Evolutionary conservation across 2,797 vertebrate genomes (phyloP), one percentile per base, ranked within the genome.

Genomic region (Tragelaphus eurycerus): DNA sequence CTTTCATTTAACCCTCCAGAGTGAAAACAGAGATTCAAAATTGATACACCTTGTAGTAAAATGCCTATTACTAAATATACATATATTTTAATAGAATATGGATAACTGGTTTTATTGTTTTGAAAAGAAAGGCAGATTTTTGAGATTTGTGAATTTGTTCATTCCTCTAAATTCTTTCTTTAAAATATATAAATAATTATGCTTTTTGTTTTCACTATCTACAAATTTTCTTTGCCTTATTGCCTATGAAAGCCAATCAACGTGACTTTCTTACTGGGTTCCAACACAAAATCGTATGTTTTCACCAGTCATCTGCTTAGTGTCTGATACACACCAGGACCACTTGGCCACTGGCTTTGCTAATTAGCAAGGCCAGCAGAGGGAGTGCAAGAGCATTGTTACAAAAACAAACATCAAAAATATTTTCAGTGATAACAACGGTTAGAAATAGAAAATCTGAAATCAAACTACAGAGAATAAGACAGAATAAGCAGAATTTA

Each of bases 291-390:
- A 43, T 34, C 34, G 13, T 1, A 0, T 25, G 1, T 11, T 29
- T 85, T 59, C 81, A 15, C 13, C 15, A 14, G 46, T 43, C 79
- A 9, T 29, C 76, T 38, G 2, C 31, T 27, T 11, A 2, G 13
- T 17, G 34, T 52, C 59, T 54, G 54, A 87, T 62, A 55, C 29
- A 19, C 50, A 31, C 38, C 50, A 23, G 54, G 91, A 78, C 87
- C 82, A 12, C 64, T 88, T 87, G 10, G 48, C 48, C 46, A 27
- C 67, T 10, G 27, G 74, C 27, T 88, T 90, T 96, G 93, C 78
- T 96, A 94, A 97, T 98, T 95, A 97, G 54, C 89, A 96, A 93
- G 93, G 86, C 98, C 98, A 98, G 98, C 97, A 98, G 98, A 97
- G 98, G 98, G 98, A 98, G 98, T 86, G 78, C 71, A 43, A 96